Evolutionary conservation across 1,140 invertebrate genomes (phyloP), one percentile per base, ranked within the genome.

Genomic region (Sinonovacula constricta): DNA sequence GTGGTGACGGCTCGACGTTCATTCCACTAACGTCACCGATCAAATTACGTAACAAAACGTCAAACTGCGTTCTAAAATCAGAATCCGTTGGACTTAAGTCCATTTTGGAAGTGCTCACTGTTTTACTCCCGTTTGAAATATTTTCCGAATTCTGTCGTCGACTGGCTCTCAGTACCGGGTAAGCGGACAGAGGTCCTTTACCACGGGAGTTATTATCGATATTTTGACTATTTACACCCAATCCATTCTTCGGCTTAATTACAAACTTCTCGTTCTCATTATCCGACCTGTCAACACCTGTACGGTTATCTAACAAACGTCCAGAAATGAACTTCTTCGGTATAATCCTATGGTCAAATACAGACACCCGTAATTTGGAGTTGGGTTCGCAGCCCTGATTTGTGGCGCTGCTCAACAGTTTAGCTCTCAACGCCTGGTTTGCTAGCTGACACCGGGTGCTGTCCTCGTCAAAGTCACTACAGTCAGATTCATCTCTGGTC

Each of bases 291-390:
- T 45, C 39, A 45, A 7, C 39, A 45, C 39, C 7, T 18, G 7
- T 45, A 18, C 39, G 39, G 18, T 45, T 45, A 45, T 45, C 39
- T 45, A 45, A 10, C 18, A 18, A 7, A 45, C 18, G 7, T 18
- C 39, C 39, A 10, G 39, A 33, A 62, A 70, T 69, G 39, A 78
- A 63, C 33, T 69, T 69, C 66, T 63, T 69, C 28, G 75, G 75
- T 33, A 78, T 78, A 70, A 62, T 60, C 59, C 66, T 60, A 53
- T 78, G 75, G 53, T 78, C 75, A 49, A 78, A 78, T n/a, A 78
- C 75, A 15, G 75, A 78, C 26, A 78, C 75, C 26, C 75, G 34
- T 5, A 78, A 36, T 67, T 76, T 76, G 24, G 72, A 76, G 53
- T 76, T 63, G n/a, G 22, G 66, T 49, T 45, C 72, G 49, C 39